These are phyloP conservation scores for Sipha flava DNA, from an alignment of 1,140 invertebrate genomes.

Conservation along the genomic window DNA sequence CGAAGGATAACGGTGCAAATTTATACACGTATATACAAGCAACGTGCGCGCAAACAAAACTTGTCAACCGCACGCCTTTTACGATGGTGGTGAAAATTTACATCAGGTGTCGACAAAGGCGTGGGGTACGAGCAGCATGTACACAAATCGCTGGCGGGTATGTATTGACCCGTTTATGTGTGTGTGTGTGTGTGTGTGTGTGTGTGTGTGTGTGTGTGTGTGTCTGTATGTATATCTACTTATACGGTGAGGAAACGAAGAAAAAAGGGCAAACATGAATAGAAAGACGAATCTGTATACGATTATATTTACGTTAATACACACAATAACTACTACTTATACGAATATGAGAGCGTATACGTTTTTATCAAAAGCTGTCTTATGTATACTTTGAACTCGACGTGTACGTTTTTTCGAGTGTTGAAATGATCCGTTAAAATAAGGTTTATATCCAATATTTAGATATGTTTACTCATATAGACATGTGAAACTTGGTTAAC, in stretches of 20 bases:
- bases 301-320: not conserved
- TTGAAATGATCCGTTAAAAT: not conserved
- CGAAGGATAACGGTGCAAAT: not conserved
- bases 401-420: not conserved
- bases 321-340: not conserved
- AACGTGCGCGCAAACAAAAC: not conserved
- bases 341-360: too few relatives aligned
- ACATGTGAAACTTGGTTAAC: not conserved
- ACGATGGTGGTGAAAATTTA: not conserved
- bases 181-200: not conserved
- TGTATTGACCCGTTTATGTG: not conserved
- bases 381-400: not conserved
- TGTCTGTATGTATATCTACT: not conserved
- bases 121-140: not conserved
- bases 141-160: not conserved
- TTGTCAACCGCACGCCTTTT: constrained; percentile 27
- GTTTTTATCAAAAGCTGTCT: not conserved
- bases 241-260: not conserved
- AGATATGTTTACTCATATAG: not conserved
- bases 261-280: not conserved
- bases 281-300: not conserved
- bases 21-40: not conserved
- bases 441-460: not conserved
- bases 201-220: not conserved
- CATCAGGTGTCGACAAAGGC: not conserved